A percentile compares a stretch with the other conserved stretches of the same genome.
These are phyloP conservation scores for Marisa cornuarietis DNA, from an alignment of 1,140 invertebrate genomes.

Conservation along the genomic window DNA sequence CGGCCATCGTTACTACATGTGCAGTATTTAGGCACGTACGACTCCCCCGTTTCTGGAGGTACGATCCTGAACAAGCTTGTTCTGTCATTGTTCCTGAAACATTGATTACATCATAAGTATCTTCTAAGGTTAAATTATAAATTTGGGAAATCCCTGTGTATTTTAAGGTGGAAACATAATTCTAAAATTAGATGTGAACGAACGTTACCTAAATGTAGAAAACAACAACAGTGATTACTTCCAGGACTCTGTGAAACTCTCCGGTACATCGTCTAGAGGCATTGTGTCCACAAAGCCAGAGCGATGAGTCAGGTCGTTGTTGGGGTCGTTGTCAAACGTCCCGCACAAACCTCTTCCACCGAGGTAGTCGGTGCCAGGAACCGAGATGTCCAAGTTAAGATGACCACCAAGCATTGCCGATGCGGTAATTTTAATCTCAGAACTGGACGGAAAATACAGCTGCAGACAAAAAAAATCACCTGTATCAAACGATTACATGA, in stretches of 20 bases:
- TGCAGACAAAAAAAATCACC: background rate
- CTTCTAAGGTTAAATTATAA: no score
- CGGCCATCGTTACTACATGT: no score
- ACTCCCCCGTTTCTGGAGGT: no score
- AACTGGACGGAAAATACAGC: slow-evolving; percentile 19
- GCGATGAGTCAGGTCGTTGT: slow-evolving; percentile 17
- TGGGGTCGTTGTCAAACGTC: slow-evolving; percentile 15
- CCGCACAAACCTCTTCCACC: slow-evolving; percentile 11
- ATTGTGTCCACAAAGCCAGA: slow-evolving; percentile 14
- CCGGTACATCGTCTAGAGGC: slow-evolving; percentile 3
- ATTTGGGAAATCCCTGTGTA: no score
- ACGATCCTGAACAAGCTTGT: no score
- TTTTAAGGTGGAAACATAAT: no score
- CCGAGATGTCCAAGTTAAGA: background rate
- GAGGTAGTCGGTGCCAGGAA: slow-evolving; percentile 7
- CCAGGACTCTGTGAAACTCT: slow-evolving; percentile 20
- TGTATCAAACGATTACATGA: no score
- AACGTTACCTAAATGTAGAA: no score
- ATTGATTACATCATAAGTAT: no score
- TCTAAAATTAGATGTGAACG: no score
- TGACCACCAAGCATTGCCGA: background rate
- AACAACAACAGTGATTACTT: slow-evolving; percentile 8
- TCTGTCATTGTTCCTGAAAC: no score
- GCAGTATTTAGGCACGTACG: no score
- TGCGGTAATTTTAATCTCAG: slow-evolving; percentile 16